Percentiles rank a stretch among this genome's conserved stretches.
phyloP scores from a whole-genome alignment of 35 echinoderm and acorn worm species.

The Holothuria glaberrima region DNA sequence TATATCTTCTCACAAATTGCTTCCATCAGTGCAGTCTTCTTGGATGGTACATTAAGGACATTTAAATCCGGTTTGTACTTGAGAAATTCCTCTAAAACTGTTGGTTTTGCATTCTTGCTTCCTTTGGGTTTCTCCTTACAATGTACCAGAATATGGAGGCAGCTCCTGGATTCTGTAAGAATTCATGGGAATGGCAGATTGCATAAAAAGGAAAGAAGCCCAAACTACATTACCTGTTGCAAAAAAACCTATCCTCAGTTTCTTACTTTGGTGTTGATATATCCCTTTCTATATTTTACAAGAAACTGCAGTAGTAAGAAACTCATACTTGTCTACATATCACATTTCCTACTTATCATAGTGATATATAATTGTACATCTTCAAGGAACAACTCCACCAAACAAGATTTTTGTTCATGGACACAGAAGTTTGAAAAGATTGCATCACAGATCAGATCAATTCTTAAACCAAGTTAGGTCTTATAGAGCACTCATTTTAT shows the following conservation, averaged over 20 bases:
- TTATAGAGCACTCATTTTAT: too few relatives aligned
- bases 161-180: slow-evolving; percentile 11
- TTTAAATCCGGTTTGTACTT: slow-evolving; percentile 38
- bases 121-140: slow-evolving; percentile 14
- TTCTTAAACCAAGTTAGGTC: too few relatives aligned
- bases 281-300: background rate
- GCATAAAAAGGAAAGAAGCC: too few relatives aligned
- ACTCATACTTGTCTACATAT: too few relatives aligned
- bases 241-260: background rate
- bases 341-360: too few relatives aligned
- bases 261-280: background rate
- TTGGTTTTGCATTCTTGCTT: background rate
- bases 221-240: background rate
- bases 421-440: too few relatives aligned
- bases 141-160: slow-evolving; percentile 41
- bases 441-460: too few relatives aligned
- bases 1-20: slow-evolving; percentile 47
- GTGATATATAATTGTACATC: too few relatives aligned
- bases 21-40: slow-evolving; percentile 48
- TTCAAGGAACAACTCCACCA: too few relatives aligned
- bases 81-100: slow-evolving; percentile 41
- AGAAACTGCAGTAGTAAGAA: background rate
- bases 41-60: background rate
- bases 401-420: too few relatives aligned
- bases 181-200: too few relatives aligned